These are phyloP conservation scores for Sebastes itinus DNA, from an alignment of 2,797 vertebrate genomes.

Conservation along the genomic window DNA sequence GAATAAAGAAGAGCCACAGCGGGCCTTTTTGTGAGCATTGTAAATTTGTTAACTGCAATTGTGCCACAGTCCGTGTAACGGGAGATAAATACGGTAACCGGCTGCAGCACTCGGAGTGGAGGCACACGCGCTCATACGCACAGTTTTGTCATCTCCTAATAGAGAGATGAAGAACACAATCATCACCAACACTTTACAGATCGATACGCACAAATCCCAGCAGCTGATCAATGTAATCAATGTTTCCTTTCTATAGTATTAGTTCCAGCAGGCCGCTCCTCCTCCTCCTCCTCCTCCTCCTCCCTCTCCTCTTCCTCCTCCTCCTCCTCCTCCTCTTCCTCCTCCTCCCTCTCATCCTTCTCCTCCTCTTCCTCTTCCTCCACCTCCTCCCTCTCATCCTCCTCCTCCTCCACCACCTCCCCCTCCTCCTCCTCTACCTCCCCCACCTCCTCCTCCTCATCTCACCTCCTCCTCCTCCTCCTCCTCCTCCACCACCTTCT, in stretches of 20 bases:
- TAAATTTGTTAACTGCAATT: constrained; percentile 75
- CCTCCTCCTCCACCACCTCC: too few relatives aligned
- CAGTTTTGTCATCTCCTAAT: background rate
- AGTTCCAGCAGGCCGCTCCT: constrained; percentile 12
- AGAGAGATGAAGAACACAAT: background rate
- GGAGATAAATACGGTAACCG: constrained; percentile 73
- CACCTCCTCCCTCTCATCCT: rapidly evolving
- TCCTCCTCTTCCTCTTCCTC: background rate
- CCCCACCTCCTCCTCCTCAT: too few relatives aligned
- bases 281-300: too few relatives aligned
- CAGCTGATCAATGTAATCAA: constrained; percentile 39
- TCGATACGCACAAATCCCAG: constrained; percentile 3
- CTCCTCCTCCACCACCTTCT: background rate
- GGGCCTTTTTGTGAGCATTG: constrained; percentile 57
- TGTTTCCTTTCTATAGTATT: background rate
- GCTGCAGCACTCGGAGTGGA: constrained; percentile 18
- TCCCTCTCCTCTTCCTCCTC: too few relatives aligned
- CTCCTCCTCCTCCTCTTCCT: rapidly evolving
- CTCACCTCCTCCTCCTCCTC: too few relatives aligned
- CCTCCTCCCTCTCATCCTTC: background rate
- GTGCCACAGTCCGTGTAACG: constrained; percentile 69
- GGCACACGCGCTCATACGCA: background rate
- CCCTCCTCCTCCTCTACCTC: too few relatives aligned
- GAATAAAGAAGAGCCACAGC: constrained; percentile 44
- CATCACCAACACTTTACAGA: background rate